phyloP scores from a whole-genome alignment of 2,113 vertebrate genomes.

The Nyctereutes procyonoides region DNA sequence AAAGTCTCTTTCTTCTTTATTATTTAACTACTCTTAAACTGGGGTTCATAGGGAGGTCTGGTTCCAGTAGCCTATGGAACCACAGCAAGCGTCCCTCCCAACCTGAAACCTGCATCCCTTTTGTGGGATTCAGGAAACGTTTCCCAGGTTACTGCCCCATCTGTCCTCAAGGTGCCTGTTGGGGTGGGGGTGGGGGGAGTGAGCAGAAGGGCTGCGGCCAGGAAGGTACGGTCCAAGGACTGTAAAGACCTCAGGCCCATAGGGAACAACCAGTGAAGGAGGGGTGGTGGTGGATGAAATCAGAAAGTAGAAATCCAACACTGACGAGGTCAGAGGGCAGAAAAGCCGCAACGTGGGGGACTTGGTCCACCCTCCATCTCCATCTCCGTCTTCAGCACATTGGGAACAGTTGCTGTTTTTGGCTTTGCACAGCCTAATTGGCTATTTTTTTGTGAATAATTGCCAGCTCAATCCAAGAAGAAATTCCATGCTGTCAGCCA shows the following conservation, averaged over 20 bases:
- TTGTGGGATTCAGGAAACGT: conserved; percentile 72
- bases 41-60: rapidly evolving
- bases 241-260: neutral
- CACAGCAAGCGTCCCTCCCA: conserved; percentile 34
- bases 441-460: conserved; percentile 54
- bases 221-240: neutral
- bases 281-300: neutral
- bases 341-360: rapidly evolving
- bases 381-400: neutral
- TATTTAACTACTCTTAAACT: neutral
- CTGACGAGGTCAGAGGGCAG: neutral
- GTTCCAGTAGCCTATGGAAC: conserved; percentile 65
- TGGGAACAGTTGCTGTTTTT: conserved; percentile 21
- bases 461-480: conserved; percentile 52
- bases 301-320: neutral
- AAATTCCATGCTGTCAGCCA: conserved; percentile 77
- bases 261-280: neutral
- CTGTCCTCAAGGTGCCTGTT: conserved; percentile 79
- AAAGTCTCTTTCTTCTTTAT: neutral
- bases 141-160: conserved; percentile 78
- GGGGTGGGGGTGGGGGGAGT: no score
- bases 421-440: conserved; percentile 12
- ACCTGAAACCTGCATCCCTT: conserved; percentile 77
- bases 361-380: neutral
- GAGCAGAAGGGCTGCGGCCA: neutral